These are phyloP conservation scores for Conchocele bisecta DNA, from an alignment of 2,888 invertebrate species.

Conservation along the genomic window DNA sequence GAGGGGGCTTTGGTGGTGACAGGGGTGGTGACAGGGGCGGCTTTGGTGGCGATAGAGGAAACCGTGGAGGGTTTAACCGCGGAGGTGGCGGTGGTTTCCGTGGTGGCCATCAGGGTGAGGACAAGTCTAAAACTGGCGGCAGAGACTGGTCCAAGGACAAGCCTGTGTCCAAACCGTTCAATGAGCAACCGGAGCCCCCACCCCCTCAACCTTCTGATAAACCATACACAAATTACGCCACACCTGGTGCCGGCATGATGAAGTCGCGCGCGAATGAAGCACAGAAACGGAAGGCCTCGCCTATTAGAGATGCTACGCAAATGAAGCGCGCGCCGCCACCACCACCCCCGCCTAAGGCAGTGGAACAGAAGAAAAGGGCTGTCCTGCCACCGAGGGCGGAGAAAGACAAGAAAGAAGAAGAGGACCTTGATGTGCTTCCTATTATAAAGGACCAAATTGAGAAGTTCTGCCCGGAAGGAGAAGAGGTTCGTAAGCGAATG, in stretches of 20 bases:
- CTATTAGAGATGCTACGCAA: neutral
- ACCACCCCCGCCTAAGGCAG: neutral
- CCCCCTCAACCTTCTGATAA: constrained; percentile 13
- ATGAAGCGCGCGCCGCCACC: neutral
- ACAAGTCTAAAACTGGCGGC: neutral
- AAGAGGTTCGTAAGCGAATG: constrained; percentile 43
- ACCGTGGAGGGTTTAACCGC: constrained; percentile 15
- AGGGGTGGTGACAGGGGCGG: constrained; percentile 9
- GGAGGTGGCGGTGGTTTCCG: constrained; percentile 1
- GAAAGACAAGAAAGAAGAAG: constrained; percentile 42
- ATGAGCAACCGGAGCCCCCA: neutral
- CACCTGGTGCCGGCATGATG: neutral
- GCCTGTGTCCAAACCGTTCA: constrained; percentile 1
- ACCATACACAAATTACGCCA: constrained; percentile 1
- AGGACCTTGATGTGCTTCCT: constrained; percentile 44
- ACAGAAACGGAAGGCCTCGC: neutral
- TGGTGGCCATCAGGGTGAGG: neutral
- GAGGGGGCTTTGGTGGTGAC: constrained; percentile 15
- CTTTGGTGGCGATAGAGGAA: constrained; percentile 19
- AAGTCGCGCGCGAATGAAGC: neutral
- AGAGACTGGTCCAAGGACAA: neutral
- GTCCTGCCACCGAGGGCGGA: constrained; percentile 15
- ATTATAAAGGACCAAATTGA: constrained; percentile 49
- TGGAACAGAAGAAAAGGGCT: too few species aligned
- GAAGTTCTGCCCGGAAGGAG: constrained; percentile 33